phyloP scores from a whole-genome alignment of 2,797 vertebrate genomes.

The Enteromius mattozi region DNA sequence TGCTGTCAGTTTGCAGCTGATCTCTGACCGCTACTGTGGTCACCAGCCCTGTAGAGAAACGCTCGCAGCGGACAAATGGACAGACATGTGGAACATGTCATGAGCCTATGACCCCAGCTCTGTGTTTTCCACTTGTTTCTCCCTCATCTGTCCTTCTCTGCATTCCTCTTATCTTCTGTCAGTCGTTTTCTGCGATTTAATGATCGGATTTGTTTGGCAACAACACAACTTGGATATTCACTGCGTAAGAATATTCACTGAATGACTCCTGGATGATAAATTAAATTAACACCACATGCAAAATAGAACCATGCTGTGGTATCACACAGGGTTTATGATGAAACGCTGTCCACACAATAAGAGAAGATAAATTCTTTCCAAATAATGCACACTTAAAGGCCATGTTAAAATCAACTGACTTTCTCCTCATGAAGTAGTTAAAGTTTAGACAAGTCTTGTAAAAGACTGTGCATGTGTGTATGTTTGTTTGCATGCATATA shows the following conservation, averaged over 20 bases:
- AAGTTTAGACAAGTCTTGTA: slow-evolving; percentile 73
- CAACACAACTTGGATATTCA: slow-evolving; percentile 65
- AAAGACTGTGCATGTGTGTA: slow-evolving; percentile 57
- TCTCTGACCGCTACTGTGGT: slow-evolving; percentile 61
- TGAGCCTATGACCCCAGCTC: slow-evolving; percentile 73
- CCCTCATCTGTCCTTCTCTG: slow-evolving; percentile 44
- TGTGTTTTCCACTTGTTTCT: slow-evolving; percentile 63
- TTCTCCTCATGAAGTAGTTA: slow-evolving; percentile 70
- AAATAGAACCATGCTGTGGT: slow-evolving; percentile 64
- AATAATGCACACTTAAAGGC: slow-evolving; percentile 73
- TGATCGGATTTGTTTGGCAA: slow-evolving; percentile 61
- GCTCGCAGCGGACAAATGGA: slow-evolving; percentile 75
- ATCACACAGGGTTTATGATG: slow-evolving; percentile 73
- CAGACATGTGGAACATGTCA: slow-evolving; percentile 84
- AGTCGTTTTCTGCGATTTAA: slow-evolving; percentile 71
- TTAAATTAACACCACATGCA: slow-evolving; percentile 79
- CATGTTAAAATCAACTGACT: slow-evolving; percentile 67
- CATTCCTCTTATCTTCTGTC: slow-evolving; percentile 61
- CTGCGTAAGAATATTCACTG: slow-evolving; percentile 67
- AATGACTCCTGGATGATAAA: slow-evolving; percentile 70
- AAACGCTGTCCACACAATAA: slow-evolving; percentile 72
- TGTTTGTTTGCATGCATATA: slow-evolving; percentile 40
- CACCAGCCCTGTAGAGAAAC: slow-evolving; percentile 72
- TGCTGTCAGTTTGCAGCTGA: slow-evolving; percentile 56
- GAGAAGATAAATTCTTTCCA: slow-evolving; percentile 77